Evolutionary conservation across 2,113 vertebrate species (phyloP).

Genomic region (Pelecanus crispus): DNA sequence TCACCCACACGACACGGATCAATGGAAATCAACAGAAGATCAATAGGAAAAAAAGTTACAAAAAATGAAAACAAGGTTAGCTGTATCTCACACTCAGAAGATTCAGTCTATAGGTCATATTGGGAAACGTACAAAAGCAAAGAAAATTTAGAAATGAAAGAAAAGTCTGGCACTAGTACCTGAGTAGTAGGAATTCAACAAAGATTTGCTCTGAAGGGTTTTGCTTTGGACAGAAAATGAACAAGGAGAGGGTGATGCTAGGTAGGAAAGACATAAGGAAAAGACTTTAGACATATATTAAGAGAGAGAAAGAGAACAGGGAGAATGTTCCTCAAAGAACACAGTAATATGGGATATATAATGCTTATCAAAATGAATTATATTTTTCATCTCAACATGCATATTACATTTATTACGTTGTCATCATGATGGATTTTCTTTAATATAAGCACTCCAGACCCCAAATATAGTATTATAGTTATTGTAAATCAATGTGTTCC

Average conservation of each 20-base stretch:
- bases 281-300: conserved; percentile 62
- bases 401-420: conserved; percentile 58
- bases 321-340: conserved; percentile 59
- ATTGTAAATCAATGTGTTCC: conserved; percentile 30
- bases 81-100: neutral
- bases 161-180: conserved; percentile 71
- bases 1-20: conserved; percentile 41
- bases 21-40: conserved; percentile 46
- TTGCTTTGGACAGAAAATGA: conserved; percentile 89
- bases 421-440: conserved; percentile 56
- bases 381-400: conserved; percentile 56
- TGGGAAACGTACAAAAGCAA: neutral
- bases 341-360: conserved; percentile 58
- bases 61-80: conserved; percentile 49
- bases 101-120: neutral
- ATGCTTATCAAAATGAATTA: conserved; percentile 57
- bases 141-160: conserved; percentile 41
- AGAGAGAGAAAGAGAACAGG: conserved; percentile 54
- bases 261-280: conserved; percentile 68
- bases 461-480: conserved; percentile 12
- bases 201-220: conserved; percentile 85
- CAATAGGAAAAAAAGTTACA: conserved; percentile 29
- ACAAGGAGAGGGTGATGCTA: conserved; percentile 82
- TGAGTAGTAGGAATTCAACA: conserved; percentile 85
- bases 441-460: conserved; percentile 27